phyloP scores from a whole-genome alignment of 2,113 vertebrate genomes.

The Poecile atricapillus region DNA sequence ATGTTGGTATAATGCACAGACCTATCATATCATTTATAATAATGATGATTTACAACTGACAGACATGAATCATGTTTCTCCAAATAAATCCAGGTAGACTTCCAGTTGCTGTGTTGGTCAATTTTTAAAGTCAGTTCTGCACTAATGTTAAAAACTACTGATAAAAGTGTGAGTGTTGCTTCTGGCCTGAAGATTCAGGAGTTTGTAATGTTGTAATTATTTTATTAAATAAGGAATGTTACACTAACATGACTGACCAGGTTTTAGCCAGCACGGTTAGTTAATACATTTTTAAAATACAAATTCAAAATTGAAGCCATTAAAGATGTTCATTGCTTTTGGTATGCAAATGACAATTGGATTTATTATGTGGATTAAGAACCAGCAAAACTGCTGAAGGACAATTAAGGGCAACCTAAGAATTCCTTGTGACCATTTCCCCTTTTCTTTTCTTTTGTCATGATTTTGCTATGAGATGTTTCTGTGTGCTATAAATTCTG shows the following conservation, averaged over 20 bases:
- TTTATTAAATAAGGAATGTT: conserved; percentile 35
- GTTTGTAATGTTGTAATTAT: conserved; percentile 33
- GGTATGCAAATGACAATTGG: conserved; percentile 42
- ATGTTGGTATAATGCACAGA: conserved; percentile 66
- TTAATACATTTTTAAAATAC: conserved; percentile 20
- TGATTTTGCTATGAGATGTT: conserved; percentile 54
- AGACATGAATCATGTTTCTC: conserved; percentile 23
- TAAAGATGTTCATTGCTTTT: conserved; percentile 38
- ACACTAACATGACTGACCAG: conserved; percentile 22
- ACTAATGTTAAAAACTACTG: conserved; percentile 56
- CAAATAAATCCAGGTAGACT: conserved; percentile 63
- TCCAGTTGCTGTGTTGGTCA: conserved; percentile 46
- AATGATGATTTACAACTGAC: conserved; percentile 37
- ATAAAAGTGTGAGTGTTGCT: conserved; percentile 33
- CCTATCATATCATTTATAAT: conserved; percentile 55
- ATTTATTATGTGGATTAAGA: conserved; percentile 60
- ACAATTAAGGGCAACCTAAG: conserved; percentile 45
- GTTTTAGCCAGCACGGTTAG: conserved; percentile 30
- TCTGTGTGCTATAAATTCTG: conserved; percentile 61
- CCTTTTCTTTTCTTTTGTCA: background rate
- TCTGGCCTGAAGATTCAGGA: conserved; percentile 21
- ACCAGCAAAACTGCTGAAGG: conserved; percentile 43
- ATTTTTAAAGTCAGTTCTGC: conserved; percentile 63
- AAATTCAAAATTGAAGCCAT: conserved; percentile 24
- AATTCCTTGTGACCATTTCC: conserved; percentile 14